Evolutionary conservation across 1,140 invertebrate species (phyloP), one percentile per base, ranked within the genome.

Genomic region (Palaemon carinicauda): DNA sequence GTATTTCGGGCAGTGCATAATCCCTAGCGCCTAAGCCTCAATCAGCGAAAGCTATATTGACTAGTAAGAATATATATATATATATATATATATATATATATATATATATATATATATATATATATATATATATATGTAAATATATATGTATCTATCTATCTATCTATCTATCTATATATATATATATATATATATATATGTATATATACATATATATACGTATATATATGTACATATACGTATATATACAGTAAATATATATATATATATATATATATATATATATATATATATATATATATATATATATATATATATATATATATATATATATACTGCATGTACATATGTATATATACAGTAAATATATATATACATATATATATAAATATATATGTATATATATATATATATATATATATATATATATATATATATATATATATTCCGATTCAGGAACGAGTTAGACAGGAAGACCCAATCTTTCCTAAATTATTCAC

Each of bases 271-370:
- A 65, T 21, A 65, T 21, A 65, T 7, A 65, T 1, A 65, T 21
- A 65, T 1, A 65, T 7, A 65, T 1, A 65, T 21, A 65, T 1
- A 65, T 1, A n/a, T 29, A 65, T 29, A n/a, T 21, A 65, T 21
- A n/a, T 21, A 65, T 21, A 65, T 21, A 65, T 21, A 65, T 21
- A 65, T 29, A 65, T 10, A 65, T 21, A 65, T 65, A 65, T 24
- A 65, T 65, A 65, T 65, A 65, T 65, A 65, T 65, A 65, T 65
- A 65, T 65, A 65, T 65, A 65, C n/a, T 65, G 21, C 21, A 65
- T 65, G 21, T 65, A 21, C 21, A 65, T 65, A 65, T 65, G 21
- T 69, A 27, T 69, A 69, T 69, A 69, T 69, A n/a, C n/a, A n/a
- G n/a, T n/a, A n/a, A n/a, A 69, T 24, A 69, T 69, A 24, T 69